Percentiles rank a stretch among this genome's conserved stretches.
These are phyloP conservation scores for Microplitis deprimator DNA, from an alignment of 2,888 invertebrate genomes.

Conservation along the genomic window DNA sequence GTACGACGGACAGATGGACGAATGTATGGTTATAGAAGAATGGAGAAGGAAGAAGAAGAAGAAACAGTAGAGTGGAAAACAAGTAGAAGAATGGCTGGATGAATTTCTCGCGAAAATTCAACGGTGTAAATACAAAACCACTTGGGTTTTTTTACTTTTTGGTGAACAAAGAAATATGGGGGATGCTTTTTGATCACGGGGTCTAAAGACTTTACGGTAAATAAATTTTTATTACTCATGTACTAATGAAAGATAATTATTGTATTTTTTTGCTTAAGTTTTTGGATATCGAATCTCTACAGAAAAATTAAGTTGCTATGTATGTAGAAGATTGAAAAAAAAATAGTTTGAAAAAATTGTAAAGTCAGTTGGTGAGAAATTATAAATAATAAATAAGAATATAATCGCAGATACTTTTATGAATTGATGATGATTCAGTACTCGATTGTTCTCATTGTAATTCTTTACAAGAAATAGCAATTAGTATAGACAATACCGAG, in stretches of 20 bases:
- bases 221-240: constrained; percentile 2
- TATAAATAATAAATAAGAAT: not conserved
- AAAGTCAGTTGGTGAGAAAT: not conserved
- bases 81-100: constrained; percentile 48
- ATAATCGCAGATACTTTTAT: constrained; percentile 1
- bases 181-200: not conserved
- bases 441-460: constrained; percentile 21
- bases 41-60: constrained; percentile 4
- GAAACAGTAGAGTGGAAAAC: constrained; percentile 20
- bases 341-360: not conserved
- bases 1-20: constrained; percentile 58
- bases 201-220: not conserved
- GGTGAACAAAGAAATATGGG: not conserved
- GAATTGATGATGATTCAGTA: not conserved
- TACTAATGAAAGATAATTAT: constrained; percentile 35
- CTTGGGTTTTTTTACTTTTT: not conserved
- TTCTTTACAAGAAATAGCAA: constrained; percentile 19
- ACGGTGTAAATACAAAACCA: constrained; percentile 29
- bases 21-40: constrained; percentile 52
- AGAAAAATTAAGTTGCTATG: not conserved
- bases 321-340: not conserved
- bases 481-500: constrained; percentile 17
- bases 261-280: not conserved
- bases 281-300: not conserved
- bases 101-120: constrained; percentile 34